Conservation (phyloP, 64 coral and sea anemone species). For the Platygyra sinensis region DNA sequence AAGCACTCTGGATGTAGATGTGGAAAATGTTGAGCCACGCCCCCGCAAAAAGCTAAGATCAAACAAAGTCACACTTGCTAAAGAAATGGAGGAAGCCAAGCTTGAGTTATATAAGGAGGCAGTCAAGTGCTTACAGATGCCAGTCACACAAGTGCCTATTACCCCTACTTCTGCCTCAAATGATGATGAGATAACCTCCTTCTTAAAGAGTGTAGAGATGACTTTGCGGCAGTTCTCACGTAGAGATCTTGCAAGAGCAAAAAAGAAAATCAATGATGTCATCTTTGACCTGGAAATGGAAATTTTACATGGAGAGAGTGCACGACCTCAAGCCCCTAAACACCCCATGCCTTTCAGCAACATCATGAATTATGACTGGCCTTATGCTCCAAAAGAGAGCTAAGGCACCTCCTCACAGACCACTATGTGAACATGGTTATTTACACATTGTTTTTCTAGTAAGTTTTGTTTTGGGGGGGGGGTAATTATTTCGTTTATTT, state of each 20-base stretch:
- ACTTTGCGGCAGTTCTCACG: slow-evolving; percentile 29
- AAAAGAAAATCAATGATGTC: slow-evolving; percentile 52
- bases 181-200: slow-evolving; percentile 23
- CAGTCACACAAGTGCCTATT: slow-evolving; percentile 22
- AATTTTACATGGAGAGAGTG: slow-evolving; percentile 35
- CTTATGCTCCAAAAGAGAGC: too few relatives aligned
- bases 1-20: slow-evolving; percentile 43
- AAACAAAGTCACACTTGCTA: slow-evolving; percentile 43
- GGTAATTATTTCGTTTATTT: background rate
- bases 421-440: too few relatives aligned
- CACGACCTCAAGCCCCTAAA: background rate
- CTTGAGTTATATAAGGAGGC: slow-evolving; percentile 55
- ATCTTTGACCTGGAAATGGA: slow-evolving; percentile 50
- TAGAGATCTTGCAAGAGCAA: slow-evolving; percentile 51
- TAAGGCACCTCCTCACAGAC: too few relatives aligned
- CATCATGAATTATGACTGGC: too few relatives aligned
- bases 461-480: too few relatives aligned
- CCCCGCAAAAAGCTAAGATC: slow-evolving; percentile 45
- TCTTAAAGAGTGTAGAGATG: slow-evolving; percentile 26
- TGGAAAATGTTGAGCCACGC: slow-evolving; percentile 32
- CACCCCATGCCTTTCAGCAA: too few relatives aligned
- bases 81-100: slow-evolving; percentile 52
- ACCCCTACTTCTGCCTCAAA: slow-evolving; percentile 6
- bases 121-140: slow-evolving; percentile 41
- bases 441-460: too few relatives aligned